Conservation (phyloP, 2,113 vertebrate species). For the Forbesichthys agassizii region DNA sequence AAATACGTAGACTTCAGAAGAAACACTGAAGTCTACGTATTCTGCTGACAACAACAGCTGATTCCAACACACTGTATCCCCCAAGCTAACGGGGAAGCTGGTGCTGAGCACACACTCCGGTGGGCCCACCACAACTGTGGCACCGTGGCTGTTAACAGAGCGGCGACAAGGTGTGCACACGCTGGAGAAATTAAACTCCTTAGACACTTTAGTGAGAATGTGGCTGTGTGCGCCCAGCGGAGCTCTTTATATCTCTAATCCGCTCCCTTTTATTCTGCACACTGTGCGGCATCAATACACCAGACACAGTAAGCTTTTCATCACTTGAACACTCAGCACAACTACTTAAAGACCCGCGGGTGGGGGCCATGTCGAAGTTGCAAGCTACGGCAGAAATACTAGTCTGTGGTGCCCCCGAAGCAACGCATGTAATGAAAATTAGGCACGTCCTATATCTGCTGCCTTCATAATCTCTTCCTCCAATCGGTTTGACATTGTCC, state of each 20-base stretch:
- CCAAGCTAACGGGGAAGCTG: too few species aligned
- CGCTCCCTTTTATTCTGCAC: background rate
- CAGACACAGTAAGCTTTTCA: constrained; percentile 35
- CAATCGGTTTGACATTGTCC: constrained; percentile 16
- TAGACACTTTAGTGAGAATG: background rate
- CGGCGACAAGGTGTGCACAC: background rate
- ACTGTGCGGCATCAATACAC: constrained; percentile 17
- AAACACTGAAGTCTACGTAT: too few species aligned
- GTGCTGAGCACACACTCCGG: background rate
- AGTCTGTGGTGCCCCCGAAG: constrained; percentile 6
- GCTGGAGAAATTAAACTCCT: background rate
- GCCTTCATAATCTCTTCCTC: constrained; percentile 12
- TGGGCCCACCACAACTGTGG: background rate
- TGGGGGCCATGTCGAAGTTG: constrained; percentile 22
- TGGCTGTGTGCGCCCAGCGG: background rate
- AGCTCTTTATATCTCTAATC: background rate
- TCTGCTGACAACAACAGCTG: too few species aligned
- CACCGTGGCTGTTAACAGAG: background rate
- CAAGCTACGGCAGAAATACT: constrained; percentile 30
- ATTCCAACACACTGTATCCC: too few species aligned
- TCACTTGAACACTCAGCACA: constrained; percentile 28
- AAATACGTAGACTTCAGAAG: too few species aligned
- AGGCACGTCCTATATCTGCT: constrained; percentile 18
- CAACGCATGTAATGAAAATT: constrained; percentile 3
- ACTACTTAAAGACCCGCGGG: constrained; percentile 26